These are phyloP conservation scores for Eupristina koningsbergeri DNA, from an alignment of 1,140 invertebrate genomes.

Conservation along the genomic window DNA sequence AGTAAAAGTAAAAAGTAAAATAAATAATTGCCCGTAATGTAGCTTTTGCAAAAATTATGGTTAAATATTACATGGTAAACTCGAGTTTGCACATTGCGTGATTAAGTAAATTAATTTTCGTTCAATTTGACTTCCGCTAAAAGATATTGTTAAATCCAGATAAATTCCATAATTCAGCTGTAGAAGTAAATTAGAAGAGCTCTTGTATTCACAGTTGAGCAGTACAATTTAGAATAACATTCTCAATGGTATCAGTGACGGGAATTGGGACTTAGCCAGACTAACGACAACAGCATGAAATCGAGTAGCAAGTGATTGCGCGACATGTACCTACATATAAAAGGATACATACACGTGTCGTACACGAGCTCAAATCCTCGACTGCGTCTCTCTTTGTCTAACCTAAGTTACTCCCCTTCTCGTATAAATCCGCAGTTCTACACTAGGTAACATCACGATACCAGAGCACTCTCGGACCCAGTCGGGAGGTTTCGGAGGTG, in stretches of 20 bases:
- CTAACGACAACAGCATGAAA: neutral
- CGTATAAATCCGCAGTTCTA: conserved; percentile 21
- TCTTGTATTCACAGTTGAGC: neutral
- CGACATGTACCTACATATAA: neutral
- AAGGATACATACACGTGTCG: neutral
- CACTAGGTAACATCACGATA: neutral
- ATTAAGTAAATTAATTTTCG: no score
- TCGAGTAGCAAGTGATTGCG: conserved; percentile 17
- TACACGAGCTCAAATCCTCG: conserved; percentile 13
- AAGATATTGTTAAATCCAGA: no score
- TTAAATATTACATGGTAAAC: no score
- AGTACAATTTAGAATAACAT: conserved; percentile 13
- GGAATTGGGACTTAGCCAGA: neutral
- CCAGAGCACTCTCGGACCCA: neutral
- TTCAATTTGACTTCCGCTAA: no score
- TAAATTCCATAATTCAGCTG: no score
- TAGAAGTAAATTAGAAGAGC: neutral
- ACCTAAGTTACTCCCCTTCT: conserved; percentile 7
- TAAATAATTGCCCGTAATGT: no score
- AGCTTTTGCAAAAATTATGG: no score
- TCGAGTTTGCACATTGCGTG: no score
- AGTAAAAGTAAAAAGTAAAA: no score
- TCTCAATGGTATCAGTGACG: neutral
- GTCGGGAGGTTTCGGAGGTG: neutral
- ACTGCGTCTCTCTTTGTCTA: conserved; percentile 20